Base-by-base conservation (phyloP, 2,113 vertebrate genomes). In the Lycocorax pyrrhopterus region DNA sequence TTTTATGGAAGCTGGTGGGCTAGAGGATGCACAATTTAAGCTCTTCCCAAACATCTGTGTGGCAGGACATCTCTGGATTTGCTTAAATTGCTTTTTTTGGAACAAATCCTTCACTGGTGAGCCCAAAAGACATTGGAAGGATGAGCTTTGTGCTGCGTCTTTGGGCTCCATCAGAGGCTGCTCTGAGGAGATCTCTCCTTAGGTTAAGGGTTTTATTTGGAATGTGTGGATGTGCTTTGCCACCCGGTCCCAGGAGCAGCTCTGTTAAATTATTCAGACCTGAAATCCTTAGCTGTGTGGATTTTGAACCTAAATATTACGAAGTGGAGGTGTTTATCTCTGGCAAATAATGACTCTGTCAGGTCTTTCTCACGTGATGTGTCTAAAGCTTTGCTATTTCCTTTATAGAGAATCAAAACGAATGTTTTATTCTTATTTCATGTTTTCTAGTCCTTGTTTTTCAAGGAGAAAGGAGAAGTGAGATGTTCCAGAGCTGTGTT, bases 31-130 rank as follows among this genome's bases (percentile, higher is more conserved):
- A 69, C 58, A 43, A 46, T 93, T 85, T 41, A 95, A 96, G 96
- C 96, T 97, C 94, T 84, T 96, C 95, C 89, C 94, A 77, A 94
- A 95, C 97, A 95, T 97, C 98, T 98, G 80, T 97, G 88, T 92
- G 62, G 84, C 16, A 58, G 73, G 96, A 82, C 95, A 97, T 97
- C 94, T 94, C 89, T 98, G 97, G 96, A 96, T 97, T 98, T 95
- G 95, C 97, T 98, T 97, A 97, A 98, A 98, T 98, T 98, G 98
- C 84, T 97, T 97, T 98, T 44, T 96, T 67, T 63, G 84, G 92
- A 97, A 97, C 97, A 98, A 98, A 98, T 98, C 96, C 95, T 98
- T 98, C 96, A 85, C 88, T 95, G 78, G 52, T 72, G 97, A 95
- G 82, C 97, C 97, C 97, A 91, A 93, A 96, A 96, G 96, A 74